Conservation (phyloP, 2,888 invertebrate genomes). For the Piscicola geometra region DNA sequence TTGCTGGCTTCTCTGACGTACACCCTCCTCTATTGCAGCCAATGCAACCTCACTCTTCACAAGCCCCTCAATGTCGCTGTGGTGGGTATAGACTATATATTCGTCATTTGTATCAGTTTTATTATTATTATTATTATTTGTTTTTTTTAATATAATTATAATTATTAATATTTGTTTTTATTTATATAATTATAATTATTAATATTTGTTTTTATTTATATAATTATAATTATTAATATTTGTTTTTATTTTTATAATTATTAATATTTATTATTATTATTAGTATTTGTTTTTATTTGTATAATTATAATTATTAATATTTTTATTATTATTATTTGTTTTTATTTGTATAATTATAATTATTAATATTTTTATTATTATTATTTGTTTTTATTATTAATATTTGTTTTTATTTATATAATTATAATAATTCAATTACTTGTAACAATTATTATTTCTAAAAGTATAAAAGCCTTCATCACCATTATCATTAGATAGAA, state of each 20-base stretch:
- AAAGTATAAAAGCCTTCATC: too few relatives aligned
- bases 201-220: too few relatives aligned
- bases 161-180: background rate
- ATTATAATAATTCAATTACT: background rate
- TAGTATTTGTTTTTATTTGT: too few relatives aligned
- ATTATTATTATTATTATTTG: too few relatives aligned
- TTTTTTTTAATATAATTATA: background rate
- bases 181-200: too few relatives aligned
- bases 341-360: too few relatives aligned
- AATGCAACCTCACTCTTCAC: conserved; percentile 51
- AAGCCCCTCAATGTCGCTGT: conserved; percentile 50
- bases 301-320: too few relatives aligned
- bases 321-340: too few relatives aligned
- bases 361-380: background rate
- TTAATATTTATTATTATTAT: background rate
- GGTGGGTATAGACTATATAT: too few relatives aligned
- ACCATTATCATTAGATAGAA: background rate
- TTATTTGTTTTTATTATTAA: background rate
- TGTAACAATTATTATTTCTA: background rate
- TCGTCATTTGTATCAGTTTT: too few relatives aligned
- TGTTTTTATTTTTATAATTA: too few relatives aligned
- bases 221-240: too few relatives aligned
- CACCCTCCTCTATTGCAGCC: conserved; percentile 50
- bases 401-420: background rate
- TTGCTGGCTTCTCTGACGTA: conserved; percentile 46